These are phyloP conservation scores for Silurus meridionalis DNA, from an alignment of 2,113 vertebrate species.

Conservation along the genomic window DNA sequence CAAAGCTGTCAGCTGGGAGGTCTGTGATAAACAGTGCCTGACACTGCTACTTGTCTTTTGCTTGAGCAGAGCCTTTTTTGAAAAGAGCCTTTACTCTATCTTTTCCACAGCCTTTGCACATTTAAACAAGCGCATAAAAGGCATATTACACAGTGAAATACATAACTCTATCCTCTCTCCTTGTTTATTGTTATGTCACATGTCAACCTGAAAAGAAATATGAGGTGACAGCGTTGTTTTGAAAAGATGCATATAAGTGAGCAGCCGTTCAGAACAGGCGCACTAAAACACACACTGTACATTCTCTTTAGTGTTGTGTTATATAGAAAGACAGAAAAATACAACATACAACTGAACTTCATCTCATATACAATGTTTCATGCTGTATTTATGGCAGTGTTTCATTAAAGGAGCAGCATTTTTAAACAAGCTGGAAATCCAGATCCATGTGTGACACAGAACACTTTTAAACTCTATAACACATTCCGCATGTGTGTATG, in stretches of 20 bases:
- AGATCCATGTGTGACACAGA: slow-evolving; percentile 48
- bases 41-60: slow-evolving; percentile 32
- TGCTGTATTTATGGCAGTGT: slow-evolving; percentile 14
- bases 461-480: slow-evolving; percentile 57
- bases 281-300: slow-evolving; percentile 16
- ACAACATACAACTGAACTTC: slow-evolving; percentile 22
- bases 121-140: slow-evolving; percentile 39
- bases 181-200: slow-evolving; percentile 25
- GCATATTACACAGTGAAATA: slow-evolving; percentile 30
- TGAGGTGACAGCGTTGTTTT: slow-evolving; percentile 22
- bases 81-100: slow-evolving; percentile 35
- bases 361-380: slow-evolving; percentile 20
- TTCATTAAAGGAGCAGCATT: slow-evolving; percentile 9
- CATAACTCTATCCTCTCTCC: slow-evolving; percentile 24
- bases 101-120: slow-evolving; percentile 11
- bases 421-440: slow-evolving; percentile 41
- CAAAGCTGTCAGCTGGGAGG: slow-evolving; percentile 42
- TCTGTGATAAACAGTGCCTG: slow-evolving; percentile 49
- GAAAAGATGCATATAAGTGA: slow-evolving; percentile 5
- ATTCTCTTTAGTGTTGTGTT: slow-evolving; percentile 20
- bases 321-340: slow-evolving; percentile 18
- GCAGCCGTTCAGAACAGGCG: slow-evolving; percentile 14
- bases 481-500: slow-evolving; percentile 61
- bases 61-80: slow-evolving; percentile 11
- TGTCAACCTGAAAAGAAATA: slow-evolving; percentile 19